These are phyloP conservation scores for Gryllus bimaculatus DNA, from an alignment of 1,140 invertebrate genomes.

Conservation along the genomic window DNA sequence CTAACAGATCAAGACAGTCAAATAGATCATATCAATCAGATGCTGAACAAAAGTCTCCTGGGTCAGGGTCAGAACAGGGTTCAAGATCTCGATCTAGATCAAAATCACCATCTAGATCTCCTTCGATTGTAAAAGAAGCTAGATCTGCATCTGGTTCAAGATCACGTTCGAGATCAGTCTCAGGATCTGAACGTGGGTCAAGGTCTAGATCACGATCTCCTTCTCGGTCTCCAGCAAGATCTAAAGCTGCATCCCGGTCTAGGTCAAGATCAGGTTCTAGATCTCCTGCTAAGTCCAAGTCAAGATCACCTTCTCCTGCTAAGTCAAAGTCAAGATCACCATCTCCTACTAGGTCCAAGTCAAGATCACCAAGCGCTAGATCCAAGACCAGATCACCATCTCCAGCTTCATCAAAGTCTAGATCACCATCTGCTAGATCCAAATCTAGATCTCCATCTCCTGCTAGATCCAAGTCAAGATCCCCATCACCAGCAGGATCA, in stretches of 20 bases:
- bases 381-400: constrained; percentile 31
- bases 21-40: too few species aligned
- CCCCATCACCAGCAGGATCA: constrained; percentile 18
- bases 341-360: constrained; percentile 26
- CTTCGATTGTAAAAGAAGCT: neutral
- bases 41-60: neutral
- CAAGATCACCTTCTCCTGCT: constrained; percentile 1
- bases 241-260: constrained; percentile 21
- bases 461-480: constrained; percentile 26
- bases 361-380: constrained; percentile 24
- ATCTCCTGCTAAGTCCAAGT: neutral
- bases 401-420: constrained; percentile 28
- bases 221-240: neutral
- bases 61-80: neutral
- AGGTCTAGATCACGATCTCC: constrained; percentile 3
- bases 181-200: neutral
- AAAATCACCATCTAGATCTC: neutral
- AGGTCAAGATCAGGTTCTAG: constrained; percentile 26
- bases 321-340: neutral
- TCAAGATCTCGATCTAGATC: neutral
- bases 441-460: neutral
- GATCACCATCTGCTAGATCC: constrained; percentile 8
- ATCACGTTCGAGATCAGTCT: neutral
- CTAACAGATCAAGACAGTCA: neutral
- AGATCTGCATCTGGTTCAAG: neutral